Conservation (phyloP, 2,888 invertebrate species). For the Ectobius pallidus region DNA sequence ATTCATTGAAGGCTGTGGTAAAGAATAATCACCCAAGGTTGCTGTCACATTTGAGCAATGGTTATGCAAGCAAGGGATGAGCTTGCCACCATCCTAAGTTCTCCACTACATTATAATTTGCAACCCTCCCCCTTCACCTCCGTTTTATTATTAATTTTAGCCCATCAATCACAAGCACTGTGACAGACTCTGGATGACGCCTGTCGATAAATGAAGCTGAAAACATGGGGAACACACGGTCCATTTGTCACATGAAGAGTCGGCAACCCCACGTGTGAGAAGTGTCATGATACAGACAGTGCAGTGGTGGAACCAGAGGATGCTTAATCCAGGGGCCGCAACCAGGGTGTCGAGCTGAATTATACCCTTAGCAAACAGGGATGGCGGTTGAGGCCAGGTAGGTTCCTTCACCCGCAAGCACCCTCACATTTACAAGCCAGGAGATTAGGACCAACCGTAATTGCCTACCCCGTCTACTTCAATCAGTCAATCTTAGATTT, state of each 20-base stretch:
- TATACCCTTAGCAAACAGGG: too few species aligned
- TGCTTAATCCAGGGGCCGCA: too few species aligned
- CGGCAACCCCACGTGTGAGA: background rate
- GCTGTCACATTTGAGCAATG: conserved; percentile 18
- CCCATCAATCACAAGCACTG: conserved; percentile 32
- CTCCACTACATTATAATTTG: conserved; percentile 4
- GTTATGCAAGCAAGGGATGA: background rate
- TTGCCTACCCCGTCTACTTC: too few species aligned
- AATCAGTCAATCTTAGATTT: too few species aligned
- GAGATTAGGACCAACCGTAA: too few species aligned
- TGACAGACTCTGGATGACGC: conserved; percentile 33
- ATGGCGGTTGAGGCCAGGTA: too few species aligned
- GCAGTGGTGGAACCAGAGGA: background rate
- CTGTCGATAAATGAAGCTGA: conserved; percentile 36
- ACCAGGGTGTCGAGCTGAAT: too few species aligned
- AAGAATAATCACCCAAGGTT: background rate
- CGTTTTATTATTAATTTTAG: conserved; percentile 29
- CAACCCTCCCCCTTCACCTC: background rate
- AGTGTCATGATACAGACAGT: too few species aligned
- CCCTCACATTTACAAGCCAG: too few species aligned
- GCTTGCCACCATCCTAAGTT: background rate
- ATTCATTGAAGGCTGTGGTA: too few species aligned
- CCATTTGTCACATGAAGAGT: conserved; percentile 37
- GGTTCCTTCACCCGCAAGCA: too few species aligned
- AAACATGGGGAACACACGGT: conserved; percentile 30